A percentile compares a stretch with the other conserved stretches of the same genome.
Evolutionary conservation across 2,113 vertebrate genomes (phyloP).

Genomic region (Taurulus bubalis): DNA sequence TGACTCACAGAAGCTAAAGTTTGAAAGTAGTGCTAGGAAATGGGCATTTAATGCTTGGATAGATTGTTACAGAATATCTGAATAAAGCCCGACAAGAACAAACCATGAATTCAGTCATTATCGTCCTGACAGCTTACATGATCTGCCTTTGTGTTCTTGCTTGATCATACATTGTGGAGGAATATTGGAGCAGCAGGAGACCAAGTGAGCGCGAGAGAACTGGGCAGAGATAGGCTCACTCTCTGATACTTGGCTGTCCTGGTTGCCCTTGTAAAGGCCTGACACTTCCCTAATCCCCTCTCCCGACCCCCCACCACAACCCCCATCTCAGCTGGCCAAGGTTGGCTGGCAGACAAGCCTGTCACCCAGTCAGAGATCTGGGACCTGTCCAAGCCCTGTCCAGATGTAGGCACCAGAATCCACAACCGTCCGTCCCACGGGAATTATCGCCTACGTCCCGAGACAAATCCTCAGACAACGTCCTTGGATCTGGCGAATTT

Average conservation of each 20-base stretch:
- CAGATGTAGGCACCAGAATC: slow-evolving; percentile 70
- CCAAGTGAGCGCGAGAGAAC: slow-evolving; percentile 14
- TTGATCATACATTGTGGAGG: slow-evolving; percentile 27
- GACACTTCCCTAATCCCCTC: slow-evolving; percentile 64
- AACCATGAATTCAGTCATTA: slow-evolving; percentile 17
- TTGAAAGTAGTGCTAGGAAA: neutral
- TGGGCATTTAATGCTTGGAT: slow-evolving; percentile 13
- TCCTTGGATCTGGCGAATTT: slow-evolving; percentile 4
- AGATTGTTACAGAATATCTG: neutral
- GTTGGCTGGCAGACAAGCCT: slow-evolving; percentile 66
- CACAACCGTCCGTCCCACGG: slow-evolving; percentile 20
- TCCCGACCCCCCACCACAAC: slow-evolving; percentile 22
- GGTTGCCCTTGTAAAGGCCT: slow-evolving; percentile 72
- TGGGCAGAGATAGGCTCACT: slow-evolving; percentile 35
- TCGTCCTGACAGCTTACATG: slow-evolving; percentile 10
- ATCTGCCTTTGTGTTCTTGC: slow-evolving; percentile 27
- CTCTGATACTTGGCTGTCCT: slow-evolving; percentile 74
- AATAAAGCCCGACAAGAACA: slow-evolving; percentile 5
- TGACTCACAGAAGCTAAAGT: slow-evolving; percentile 1
- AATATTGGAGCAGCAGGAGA: slow-evolving; percentile 28
- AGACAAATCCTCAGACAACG: slow-evolving; percentile 39
- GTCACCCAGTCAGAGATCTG: slow-evolving; percentile 66
- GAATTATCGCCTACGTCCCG: slow-evolving; percentile 8
- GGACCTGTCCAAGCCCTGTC: slow-evolving; percentile 65
- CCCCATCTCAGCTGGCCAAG: slow-evolving; percentile 62